These are phyloP conservation scores for Fissipunctia ypsillon DNA, from an alignment of 2,888 invertebrate species.

Conservation along the genomic window DNA sequence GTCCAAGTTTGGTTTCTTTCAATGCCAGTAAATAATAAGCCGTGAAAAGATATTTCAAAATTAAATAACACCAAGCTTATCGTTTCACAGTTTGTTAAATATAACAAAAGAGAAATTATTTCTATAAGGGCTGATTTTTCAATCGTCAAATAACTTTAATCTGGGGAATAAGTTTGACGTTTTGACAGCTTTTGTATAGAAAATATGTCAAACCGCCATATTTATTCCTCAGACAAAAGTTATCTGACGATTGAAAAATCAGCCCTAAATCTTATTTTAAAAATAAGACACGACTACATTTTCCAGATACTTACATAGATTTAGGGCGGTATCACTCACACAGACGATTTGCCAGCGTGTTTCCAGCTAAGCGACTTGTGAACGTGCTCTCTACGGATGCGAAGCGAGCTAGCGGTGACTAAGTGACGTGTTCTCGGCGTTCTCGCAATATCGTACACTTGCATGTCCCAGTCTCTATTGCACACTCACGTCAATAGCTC, in stretches of 20 bases:
- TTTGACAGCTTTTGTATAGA: too few species aligned
- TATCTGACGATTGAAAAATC: too few species aligned
- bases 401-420: background rate
- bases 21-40: conserved; percentile 2
- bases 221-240: too few species aligned
- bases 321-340: background rate
- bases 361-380: too few species aligned
- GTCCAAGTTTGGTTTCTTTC: background rate
- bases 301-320: background rate
- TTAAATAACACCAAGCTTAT: background rate
- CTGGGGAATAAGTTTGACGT: too few species aligned
- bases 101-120: background rate
- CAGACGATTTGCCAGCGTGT: too few species aligned
- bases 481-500: background rate
- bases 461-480: too few species aligned
- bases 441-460: background rate
- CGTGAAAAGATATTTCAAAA: background rate
- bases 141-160: too few species aligned
- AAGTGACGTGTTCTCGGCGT: background rate
- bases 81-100: conserved; percentile 14
- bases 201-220: too few species aligned
- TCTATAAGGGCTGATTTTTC: too few species aligned
- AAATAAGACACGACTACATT: background rate
- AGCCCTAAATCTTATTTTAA: background rate
- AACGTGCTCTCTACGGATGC: background rate